Percentiles rank a stretch among this genome's conserved stretches.
Conservation (phyloP, 2,797 vertebrate species). For the Amblyopsis hoosieri region DNA sequence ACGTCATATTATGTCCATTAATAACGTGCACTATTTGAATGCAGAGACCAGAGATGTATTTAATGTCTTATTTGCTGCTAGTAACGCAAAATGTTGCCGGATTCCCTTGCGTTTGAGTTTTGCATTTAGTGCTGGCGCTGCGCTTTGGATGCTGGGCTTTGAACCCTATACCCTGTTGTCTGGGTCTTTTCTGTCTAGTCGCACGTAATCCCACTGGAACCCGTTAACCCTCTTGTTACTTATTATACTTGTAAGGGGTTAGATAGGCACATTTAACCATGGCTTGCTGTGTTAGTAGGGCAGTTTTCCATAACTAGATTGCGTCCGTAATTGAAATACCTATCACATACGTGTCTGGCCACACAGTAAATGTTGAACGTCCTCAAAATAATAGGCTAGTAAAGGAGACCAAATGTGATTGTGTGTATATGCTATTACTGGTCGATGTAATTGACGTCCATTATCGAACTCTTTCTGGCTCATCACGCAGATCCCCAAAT, state of each 20-base stretch:
- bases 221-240: slow-evolving; percentile 64
- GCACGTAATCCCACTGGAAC: slow-evolving; percentile 64
- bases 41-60: neutral
- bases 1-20: neutral
- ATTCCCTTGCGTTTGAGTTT: neutral
- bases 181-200: slow-evolving; percentile 32
- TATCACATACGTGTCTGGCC: slow-evolving; percentile 38
- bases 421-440: too few species aligned
- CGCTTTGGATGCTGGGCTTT: slow-evolving; percentile 11
- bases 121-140: neutral
- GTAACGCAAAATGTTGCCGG: neutral
- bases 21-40: neutral
- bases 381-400: too few species aligned
- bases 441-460: too few species aligned
- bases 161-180: slow-evolving; percentile 14
- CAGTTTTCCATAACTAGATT: slow-evolving; percentile 53
- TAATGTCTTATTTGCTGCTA: neutral
- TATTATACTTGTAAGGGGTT: slow-evolving; percentile 71
- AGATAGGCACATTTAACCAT: slow-evolving; percentile 62
- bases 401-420: too few species aligned
- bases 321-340: slow-evolving; percentile 49
- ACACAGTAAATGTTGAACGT: neutral
- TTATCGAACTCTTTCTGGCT: too few species aligned
- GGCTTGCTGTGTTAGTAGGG: slow-evolving; percentile 67
- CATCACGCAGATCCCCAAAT: too few species aligned